A percentile compares a stretch with the other conserved stretches of the same genome.
phyloP scores from a whole-genome alignment of 2,888 invertebrate genomes.

The Blastobasis adustella region DNA sequence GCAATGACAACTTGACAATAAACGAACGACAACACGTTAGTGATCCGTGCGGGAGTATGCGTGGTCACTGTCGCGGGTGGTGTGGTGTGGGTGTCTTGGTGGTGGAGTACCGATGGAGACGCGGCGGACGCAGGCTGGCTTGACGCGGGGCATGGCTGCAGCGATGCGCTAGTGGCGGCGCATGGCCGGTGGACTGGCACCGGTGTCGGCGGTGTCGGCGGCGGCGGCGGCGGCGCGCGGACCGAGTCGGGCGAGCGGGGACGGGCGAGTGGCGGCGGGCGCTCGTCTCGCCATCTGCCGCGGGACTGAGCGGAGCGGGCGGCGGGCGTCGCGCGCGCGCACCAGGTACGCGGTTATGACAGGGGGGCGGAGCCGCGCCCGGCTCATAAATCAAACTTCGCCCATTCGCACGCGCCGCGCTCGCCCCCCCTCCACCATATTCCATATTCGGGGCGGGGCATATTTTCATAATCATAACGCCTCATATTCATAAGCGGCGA shows the following conservation, averaged over 20 bases:
- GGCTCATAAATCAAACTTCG: conserved; percentile 81
- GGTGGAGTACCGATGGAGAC: conserved; percentile 69
- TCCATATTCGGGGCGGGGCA: conserved; percentile 76
- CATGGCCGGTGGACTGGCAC: conserved; percentile 48
- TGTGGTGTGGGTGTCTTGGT: conserved; percentile 38
- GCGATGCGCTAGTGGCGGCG: conserved; percentile 62
- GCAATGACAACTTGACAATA: conserved; percentile 23
- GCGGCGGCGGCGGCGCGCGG: not conserved
- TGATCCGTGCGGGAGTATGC: conserved; percentile 34
- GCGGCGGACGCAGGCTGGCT: conserved; percentile 72
- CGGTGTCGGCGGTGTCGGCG: conserved; percentile 19
- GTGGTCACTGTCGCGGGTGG: conserved; percentile 38
- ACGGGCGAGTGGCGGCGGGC: too few species aligned
- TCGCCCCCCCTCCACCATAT: conserved; percentile 78
- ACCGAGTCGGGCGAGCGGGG: too few species aligned
- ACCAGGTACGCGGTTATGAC: conserved; percentile 80
- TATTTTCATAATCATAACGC: conserved; percentile 76
- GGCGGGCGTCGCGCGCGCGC: conserved; percentile 72
- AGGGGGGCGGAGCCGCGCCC: conserved; percentile 78
- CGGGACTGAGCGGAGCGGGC: conserved; percentile 69
- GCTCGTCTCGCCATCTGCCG: conserved; percentile 72
- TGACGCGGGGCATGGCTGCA: conserved; percentile 68
- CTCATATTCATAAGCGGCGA: conserved; percentile 75
- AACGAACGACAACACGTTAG: too few species aligned
- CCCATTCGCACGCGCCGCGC: conserved; percentile 78